Evolutionary conservation across 1,140 invertebrate genomes (phyloP), one percentile per base, ranked within the genome.

Genomic region (Chrysomallon squamiferum): DNA sequence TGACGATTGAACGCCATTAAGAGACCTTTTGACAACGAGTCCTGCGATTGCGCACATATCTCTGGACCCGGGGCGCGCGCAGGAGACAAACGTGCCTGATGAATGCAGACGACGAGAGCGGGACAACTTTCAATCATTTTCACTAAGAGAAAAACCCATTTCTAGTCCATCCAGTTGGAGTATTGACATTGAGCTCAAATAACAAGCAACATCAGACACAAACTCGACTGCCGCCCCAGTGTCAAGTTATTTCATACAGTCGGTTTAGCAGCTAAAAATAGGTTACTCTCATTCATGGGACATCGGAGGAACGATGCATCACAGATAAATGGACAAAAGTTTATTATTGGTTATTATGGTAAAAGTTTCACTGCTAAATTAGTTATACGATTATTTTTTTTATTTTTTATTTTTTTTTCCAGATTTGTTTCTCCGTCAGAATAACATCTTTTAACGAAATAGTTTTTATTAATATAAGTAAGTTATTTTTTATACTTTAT

Each of bases 1-100:
- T 27, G 57, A 54, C 50, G 63, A 65, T 65, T 59, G 63, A 65
- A 65, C 32, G 54, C 59, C 63, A 59, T 65, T 65, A 65, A 54
- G 35, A 25, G 25, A 25, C 29, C 54, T 50, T 64, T 64, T 64
- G 62, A 64, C 62, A 64, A 38, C 6, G 13, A 30, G 50, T 30
- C 50, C 29, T 25, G 50, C 35, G 15, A 7, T 38, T 38, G 6
- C 6, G 35, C 35, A 38, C 35, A 54, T 54, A 27, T 15, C 50
- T 6, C 33, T 52, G 41, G 52, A 56, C 38, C 50, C 9, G 15
- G 38, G 62, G 62, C 27, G 45, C 29, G 22, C 18, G 50, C 45
- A 9, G 45, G 57, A 49, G 58, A 60, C 65, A 66, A 66, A 60
- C 63, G 63, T 65, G 63, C 63, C 54, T 65, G 63, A 65, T 65